Conservation (phyloP, 2,888 invertebrate species). For the Priocnemis perturbator region DNA sequence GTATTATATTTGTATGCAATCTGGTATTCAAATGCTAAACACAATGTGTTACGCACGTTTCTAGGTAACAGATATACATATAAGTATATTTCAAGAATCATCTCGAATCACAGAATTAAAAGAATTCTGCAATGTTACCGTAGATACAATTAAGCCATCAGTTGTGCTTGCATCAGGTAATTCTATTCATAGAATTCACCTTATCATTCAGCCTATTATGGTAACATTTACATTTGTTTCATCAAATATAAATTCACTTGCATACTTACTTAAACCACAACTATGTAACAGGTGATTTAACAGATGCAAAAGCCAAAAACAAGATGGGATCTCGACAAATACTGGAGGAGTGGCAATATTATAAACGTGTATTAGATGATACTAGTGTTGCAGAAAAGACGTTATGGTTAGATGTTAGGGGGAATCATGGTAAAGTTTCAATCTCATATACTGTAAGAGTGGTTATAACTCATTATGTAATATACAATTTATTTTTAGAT, state of each 20-base stretch:
- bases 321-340: conserved; percentile 89
- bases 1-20: background rate
- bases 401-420: conserved; percentile 91
- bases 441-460: background rate
- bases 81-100: conserved; percentile 88
- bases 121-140: conserved; percentile 86
- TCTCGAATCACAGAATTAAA: conserved; percentile 85
- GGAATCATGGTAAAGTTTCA: conserved; percentile 87
- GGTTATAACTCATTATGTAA: background rate
- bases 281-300: conserved; percentile 81
- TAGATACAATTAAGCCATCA: conserved; percentile 84
- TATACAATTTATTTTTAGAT: conserved; percentile 79
- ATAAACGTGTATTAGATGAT: conserved; percentile 82
- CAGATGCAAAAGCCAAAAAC: conserved; percentile 89
- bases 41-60: no score
- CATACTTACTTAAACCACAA: no score
- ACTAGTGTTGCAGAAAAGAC: conserved; percentile 82
- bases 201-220: background rate
- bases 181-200: conserved; percentile 12
- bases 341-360: conserved; percentile 88
- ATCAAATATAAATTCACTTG: background rate
- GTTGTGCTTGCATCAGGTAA: conserved; percentile 89
- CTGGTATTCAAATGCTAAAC: no score
- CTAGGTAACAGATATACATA: conserved; percentile 92
- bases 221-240: conserved; percentile 1